Conservation (phyloP, 2,113 vertebrate species). For the Leiothrix lutea region DNA sequence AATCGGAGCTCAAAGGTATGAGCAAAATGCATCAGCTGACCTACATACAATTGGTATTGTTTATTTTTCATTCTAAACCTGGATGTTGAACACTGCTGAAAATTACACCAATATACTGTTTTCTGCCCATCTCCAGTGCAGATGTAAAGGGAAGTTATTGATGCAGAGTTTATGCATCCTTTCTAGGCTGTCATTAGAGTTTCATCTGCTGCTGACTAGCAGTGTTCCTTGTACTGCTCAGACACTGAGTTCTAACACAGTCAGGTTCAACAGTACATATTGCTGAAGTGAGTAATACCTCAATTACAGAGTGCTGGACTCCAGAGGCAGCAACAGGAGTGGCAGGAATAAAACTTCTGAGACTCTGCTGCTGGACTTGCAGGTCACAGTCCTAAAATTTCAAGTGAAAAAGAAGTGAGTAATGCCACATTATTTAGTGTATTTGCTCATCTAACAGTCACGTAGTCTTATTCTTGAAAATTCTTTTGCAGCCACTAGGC, state of each 20-base stretch:
- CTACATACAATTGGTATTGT: neutral
- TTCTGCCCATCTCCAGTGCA: neutral
- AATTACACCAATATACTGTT: neutral
- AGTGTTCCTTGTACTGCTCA: neutral
- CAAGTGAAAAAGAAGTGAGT: neutral
- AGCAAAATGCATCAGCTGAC: neutral
- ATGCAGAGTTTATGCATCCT: neutral
- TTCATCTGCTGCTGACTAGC: conserved; percentile 18
- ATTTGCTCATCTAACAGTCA: neutral
- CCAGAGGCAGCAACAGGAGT: neutral
- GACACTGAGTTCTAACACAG: neutral
- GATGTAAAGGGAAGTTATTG: neutral
- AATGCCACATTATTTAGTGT: neutral
- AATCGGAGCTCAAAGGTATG: neutral
- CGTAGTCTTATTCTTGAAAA: neutral
- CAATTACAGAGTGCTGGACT: neutral
- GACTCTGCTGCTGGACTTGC: neutral
- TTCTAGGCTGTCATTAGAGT: conserved; percentile 24
- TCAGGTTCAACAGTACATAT: neutral
- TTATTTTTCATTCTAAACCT: conserved; percentile 10
- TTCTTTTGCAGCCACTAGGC: neutral
- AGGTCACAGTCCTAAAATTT: neutral
- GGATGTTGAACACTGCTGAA: neutral
- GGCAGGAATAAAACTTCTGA: neutral
- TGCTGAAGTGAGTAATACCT: conserved; percentile 1